Base-by-base conservation (phyloP, 1,140 invertebrate genomes). In the Laupala kohalensis region DNA sequence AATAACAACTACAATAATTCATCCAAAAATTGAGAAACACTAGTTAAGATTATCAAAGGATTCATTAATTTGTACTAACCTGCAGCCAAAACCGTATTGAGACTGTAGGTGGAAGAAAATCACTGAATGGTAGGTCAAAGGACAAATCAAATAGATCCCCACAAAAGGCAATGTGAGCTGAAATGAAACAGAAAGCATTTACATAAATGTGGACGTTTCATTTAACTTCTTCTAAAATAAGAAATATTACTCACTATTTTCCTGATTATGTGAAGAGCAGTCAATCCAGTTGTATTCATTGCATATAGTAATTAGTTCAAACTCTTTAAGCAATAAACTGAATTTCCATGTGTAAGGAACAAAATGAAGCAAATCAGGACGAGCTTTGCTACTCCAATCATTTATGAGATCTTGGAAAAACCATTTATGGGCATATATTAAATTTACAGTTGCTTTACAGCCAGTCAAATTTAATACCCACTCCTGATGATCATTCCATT, bases 261-360 rank as follows among this genome's bases (percentile, higher is more conserved):
- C 95, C 81, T 95, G 93, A 78, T 93, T 92, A 65, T 94, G 92
- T 63, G 93, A 95, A 66, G 94, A 96, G 76, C 95, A 98, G 81
- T 99, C 97, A 75, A 99, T 93, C 97, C 96, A 99, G 81, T 99
- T 99, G 79, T 95, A 95, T 79, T 99, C 94, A 83, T 99, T 99
- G 73, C 94, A 90, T 9, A 97, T 80, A 64, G 95, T 95, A 0
- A 99, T 87, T 3, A 99, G 83, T 82, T 99, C 96, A 83, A 99
- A 98, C 79, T 97, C 94, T 80, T 98, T 96, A 6, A 98, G 82
- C 0, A 94, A 84, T 63, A 99, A 83, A 74, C 89, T 92, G 75
- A 99, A 92, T 78, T 94, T 92, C 89, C 95, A 98, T 0, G 95
- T 98, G 79, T 98, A 99, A 15, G 97, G 97, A 26, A 98, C 91